Conservation (phyloP, 2,888 invertebrate genomes). For the Coelopa pilipes region DNA sequence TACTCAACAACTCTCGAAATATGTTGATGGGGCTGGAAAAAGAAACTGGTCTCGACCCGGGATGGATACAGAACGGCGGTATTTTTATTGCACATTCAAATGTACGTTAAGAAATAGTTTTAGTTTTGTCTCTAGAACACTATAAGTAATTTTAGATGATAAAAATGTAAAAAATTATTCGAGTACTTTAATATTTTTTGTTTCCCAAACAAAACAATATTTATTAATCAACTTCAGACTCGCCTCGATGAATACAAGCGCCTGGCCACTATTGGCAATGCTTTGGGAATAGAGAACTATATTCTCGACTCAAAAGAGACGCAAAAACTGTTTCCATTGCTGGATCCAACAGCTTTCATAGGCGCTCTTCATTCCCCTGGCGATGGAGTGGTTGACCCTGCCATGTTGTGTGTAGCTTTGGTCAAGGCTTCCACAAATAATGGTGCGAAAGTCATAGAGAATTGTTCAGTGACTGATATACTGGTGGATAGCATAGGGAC, state of each 20-base stretch:
- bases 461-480: slow-evolving; percentile 79
- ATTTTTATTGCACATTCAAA: slow-evolving; percentile 84
- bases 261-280: slow-evolving; percentile 81
- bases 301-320: slow-evolving; percentile 80
- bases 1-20: slow-evolving; percentile 77
- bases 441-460: slow-evolving; percentile 80
- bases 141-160: not conserved
- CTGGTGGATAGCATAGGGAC: slow-evolving; percentile 72
- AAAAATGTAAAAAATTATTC: not conserved
- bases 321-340: slow-evolving; percentile 78
- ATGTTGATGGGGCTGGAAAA: slow-evolving; percentile 77
- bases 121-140: not conserved
- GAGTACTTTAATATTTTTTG: not conserved
- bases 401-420: slow-evolving; percentile 81
- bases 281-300: slow-evolving; percentile 80
- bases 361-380: slow-evolving; percentile 83
- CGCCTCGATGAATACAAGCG: slow-evolving; percentile 86
- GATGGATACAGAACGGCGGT: slow-evolving; percentile 91
- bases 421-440: slow-evolving; percentile 76
- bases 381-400: slow-evolving; percentile 87
- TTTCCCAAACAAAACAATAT: not conserved
- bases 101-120: slow-evolving; percentile 40
- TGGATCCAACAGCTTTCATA: slow-evolving; percentile 79
- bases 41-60: slow-evolving; percentile 84
- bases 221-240: slow-evolving; percentile 67